Percentiles rank a stretch among this genome's conserved stretches.
Evolutionary conservation across 2,888 invertebrate species (phyloP).

Genomic region (Chydorus sphaericus): DNA sequence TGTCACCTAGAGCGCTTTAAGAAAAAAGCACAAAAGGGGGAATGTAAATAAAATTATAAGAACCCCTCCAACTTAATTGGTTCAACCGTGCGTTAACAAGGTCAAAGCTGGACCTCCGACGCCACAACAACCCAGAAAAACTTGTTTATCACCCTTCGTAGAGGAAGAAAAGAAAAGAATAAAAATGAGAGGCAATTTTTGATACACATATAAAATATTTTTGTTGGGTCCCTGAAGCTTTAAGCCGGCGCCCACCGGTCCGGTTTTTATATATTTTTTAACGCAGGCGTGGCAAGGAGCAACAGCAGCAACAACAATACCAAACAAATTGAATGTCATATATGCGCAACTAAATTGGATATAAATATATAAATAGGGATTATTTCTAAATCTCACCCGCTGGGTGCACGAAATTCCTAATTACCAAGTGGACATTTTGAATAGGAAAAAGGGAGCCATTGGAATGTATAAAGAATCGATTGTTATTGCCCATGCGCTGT

Average conservation of each 20-base stretch:
- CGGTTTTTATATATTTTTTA: too few relatives aligned
- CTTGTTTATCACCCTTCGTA: background rate
- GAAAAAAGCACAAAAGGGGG: background rate
- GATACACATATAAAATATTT: background rate
- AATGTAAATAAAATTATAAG: background rate
- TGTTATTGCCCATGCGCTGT: slow-evolving; percentile 1
- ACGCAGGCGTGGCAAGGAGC: too few relatives aligned
- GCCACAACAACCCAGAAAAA: background rate
- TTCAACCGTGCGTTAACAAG: slow-evolving; percentile 2
- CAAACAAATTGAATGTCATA: too few relatives aligned
- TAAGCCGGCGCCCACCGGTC: too few relatives aligned
- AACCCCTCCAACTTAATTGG: background rate
- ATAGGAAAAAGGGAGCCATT: background rate
- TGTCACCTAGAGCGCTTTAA: background rate
- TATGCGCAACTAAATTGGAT: too few relatives aligned
- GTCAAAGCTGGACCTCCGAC: background rate
- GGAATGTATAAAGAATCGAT: slow-evolving; percentile 1
- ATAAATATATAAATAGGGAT: too few relatives aligned
- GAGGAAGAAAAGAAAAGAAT: background rate
- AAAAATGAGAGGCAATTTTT: slow-evolving; percentile 5
- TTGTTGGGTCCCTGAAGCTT: background rate
- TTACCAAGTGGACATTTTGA: too few relatives aligned
- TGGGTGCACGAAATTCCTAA: too few relatives aligned
- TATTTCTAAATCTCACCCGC: too few relatives aligned
- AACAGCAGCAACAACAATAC: too few relatives aligned